Conservation (phyloP, 2,113 vertebrate species). For the Turdus rufiventris region DNA sequence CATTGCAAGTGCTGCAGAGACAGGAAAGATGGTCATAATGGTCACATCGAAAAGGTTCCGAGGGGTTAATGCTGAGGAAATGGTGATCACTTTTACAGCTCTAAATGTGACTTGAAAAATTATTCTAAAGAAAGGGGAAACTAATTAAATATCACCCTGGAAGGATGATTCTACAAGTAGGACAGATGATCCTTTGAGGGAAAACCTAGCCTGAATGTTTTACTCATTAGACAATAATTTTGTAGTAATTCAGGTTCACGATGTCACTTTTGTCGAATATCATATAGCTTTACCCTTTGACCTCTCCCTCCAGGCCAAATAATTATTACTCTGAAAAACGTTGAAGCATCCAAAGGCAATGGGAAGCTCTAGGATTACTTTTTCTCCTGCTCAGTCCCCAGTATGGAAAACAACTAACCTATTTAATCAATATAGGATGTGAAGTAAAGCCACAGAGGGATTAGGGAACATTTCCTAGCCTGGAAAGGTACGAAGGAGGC, state of each 20-base stretch:
- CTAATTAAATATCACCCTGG: not conserved
- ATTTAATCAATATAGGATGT: not conserved
- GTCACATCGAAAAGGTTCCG: not conserved
- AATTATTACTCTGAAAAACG: conserved; percentile 18
- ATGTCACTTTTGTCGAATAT: conserved; percentile 38
- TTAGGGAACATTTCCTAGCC: conserved; percentile 7
- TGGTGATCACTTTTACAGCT: not conserved
- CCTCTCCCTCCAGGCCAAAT: conserved; percentile 17
- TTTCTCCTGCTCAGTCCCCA: conserved; percentile 11
- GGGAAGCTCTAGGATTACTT: conserved; percentile 32
- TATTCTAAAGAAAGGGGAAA: conserved; percentile 19
- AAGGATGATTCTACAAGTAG: conserved; percentile 9
- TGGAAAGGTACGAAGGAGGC: not conserved
- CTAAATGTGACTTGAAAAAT: conserved; percentile 2
- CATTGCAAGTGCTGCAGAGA: not conserved
- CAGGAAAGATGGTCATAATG: not conserved
- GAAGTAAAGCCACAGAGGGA: conserved; percentile 7
- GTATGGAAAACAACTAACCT: not conserved
- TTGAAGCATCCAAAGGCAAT: not conserved
- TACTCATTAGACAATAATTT: conserved; percentile 13
- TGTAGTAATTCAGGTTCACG: conserved; percentile 13
- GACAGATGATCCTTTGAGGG: conserved; percentile 17
- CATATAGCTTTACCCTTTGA: conserved; percentile 12
- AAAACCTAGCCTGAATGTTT: conserved; percentile 48
- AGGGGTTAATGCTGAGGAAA: not conserved